Evolutionary conservation across 2,113 vertebrate species (phyloP).

Genomic region (Chamaetylas fuelleborni): DNA sequence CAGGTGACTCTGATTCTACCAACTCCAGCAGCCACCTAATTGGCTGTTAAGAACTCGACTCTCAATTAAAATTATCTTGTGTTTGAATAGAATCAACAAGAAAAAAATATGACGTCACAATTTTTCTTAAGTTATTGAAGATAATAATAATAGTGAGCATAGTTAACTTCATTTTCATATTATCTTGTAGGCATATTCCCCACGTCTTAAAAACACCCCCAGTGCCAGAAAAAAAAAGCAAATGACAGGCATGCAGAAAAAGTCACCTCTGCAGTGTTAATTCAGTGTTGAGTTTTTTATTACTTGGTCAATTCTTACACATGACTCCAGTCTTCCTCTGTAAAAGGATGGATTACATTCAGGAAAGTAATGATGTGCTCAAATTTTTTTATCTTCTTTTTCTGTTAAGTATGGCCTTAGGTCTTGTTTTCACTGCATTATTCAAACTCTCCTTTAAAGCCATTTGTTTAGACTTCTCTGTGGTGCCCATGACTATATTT

Average conservation of each 20-base stretch:
- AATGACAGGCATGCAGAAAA: neutral
- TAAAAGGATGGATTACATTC: neutral
- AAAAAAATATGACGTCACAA: neutral
- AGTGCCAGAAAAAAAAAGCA: neutral
- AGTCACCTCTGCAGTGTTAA: neutral
- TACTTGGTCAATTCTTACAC: neutral
- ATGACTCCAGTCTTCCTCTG: neutral
- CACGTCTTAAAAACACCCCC: neutral
- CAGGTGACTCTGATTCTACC: neutral
- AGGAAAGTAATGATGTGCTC: neutral
- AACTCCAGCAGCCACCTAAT: neutral
- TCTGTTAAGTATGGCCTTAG: neutral
- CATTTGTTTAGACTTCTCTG: constrained; percentile 13
- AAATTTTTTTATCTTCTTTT: neutral
- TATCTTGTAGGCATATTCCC: neutral
- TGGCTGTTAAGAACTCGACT: neutral
- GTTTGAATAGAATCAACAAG: neutral
- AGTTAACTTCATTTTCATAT: neutral
- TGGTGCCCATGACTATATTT: neutral
- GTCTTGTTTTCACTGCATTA: neutral
- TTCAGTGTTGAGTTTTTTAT: neutral
- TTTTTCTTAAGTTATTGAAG: neutral
- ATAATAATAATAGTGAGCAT: neutral
- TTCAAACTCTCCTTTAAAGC: neutral
- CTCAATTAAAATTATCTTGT: neutral